Conservation (phyloP, 2,797 vertebrate genomes). For the Ctenopoma kingsleyae region DNA sequence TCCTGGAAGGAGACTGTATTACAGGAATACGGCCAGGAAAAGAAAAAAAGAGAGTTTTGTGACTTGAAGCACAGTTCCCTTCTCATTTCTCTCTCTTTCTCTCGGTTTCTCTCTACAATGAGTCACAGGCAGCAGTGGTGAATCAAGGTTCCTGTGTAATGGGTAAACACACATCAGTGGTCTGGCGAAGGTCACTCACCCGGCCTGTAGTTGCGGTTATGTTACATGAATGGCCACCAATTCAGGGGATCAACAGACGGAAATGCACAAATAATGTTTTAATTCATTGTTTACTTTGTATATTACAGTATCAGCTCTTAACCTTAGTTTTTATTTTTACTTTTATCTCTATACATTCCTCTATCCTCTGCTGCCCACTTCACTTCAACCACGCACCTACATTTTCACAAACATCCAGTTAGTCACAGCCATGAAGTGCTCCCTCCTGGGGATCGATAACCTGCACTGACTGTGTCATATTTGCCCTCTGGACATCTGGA, state of each 20-base stretch:
- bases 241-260: neutral
- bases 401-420: slow-evolving; percentile 19
- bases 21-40: slow-evolving; percentile 31
- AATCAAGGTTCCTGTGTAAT: slow-evolving; percentile 74
- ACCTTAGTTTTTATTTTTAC: neutral
- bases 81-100: slow-evolving; percentile 17
- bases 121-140: slow-evolving; percentile 32
- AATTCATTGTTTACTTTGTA: neutral
- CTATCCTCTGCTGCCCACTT: neutral
- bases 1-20: slow-evolving; percentile 50
- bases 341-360: neutral
- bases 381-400: neutral
- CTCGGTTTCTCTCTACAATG: slow-evolving; percentile 12
- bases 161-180: slow-evolving; percentile 73
- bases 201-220: slow-evolving; percentile 27
- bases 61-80: slow-evolving; percentile 17
- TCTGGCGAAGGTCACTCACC: slow-evolving; percentile 72
- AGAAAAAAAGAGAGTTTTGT: slow-evolving; percentile 20
- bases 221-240: slow-evolving; percentile 1
- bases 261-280: neutral
- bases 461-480: slow-evolving; percentile 9
- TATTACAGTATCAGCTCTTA: neutral
- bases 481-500: slow-evolving; percentile 63
- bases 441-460: slow-evolving; percentile 66
- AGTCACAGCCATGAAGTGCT: neutral